phyloP scores from a whole-genome alignment of 2,888 invertebrate species.

The Alentia gelatinosa region DNA sequence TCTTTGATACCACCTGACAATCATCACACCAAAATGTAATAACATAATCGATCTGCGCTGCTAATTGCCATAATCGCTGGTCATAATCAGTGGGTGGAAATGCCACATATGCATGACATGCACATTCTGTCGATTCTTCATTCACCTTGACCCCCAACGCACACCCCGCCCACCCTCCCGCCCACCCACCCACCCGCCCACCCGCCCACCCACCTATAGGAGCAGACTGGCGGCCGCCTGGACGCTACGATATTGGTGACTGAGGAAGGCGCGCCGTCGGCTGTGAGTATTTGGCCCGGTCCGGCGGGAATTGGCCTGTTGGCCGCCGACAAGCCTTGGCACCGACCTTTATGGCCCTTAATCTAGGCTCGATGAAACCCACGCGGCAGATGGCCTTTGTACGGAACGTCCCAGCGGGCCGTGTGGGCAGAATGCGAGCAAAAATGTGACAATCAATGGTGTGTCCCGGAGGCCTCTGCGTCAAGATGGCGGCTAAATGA shows the following conservation, averaged over 20 bases:
- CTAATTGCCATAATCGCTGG: too few relatives aligned
- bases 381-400: not conserved
- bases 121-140: too few relatives aligned
- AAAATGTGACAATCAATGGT: not conserved
- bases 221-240: too few relatives aligned
- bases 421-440: not conserved
- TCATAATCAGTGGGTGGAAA: too few relatives aligned
- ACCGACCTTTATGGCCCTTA: slow-evolving; percentile 3
- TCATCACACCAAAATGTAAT: too few relatives aligned
- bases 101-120: too few relatives aligned
- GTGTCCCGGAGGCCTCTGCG: not conserved
- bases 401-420: not conserved
- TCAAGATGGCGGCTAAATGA: slow-evolving; percentile 1
- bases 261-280: not conserved
- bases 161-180: not conserved
- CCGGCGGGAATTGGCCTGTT: not conserved
- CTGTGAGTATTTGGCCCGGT: not conserved
- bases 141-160: too few relatives aligned
- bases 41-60: too few relatives aligned
- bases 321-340: slow-evolving; percentile 3
- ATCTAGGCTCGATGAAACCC: not conserved
- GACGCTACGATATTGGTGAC: slow-evolving; percentile 4
- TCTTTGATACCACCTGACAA: too few relatives aligned
- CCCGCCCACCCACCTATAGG: not conserved
- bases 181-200: not conserved